A percentile compares a stretch with the other conserved stretches of the same genome.
Conservation (phyloP, 2,113 vertebrate genomes). For the Campylomormyrus tamandua region DNA sequence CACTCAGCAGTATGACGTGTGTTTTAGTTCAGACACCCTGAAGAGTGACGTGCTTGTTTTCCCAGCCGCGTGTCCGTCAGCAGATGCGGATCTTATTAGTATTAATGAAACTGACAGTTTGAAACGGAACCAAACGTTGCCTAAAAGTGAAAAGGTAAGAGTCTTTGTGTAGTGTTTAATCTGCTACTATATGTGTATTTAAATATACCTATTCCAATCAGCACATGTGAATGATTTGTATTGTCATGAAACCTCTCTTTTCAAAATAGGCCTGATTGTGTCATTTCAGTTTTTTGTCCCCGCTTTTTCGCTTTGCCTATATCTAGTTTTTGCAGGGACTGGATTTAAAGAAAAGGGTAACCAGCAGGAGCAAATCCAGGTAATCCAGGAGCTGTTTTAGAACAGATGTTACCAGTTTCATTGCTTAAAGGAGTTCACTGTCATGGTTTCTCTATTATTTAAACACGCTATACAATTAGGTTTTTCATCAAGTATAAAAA, state of each 20-base stretch:
- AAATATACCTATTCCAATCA: neutral
- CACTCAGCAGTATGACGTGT: constrained; percentile 56
- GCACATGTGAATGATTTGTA: neutral
- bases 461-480: neutral
- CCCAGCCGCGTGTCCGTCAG: constrained; percentile 30
- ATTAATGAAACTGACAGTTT: constrained; percentile 46
- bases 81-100: constrained; percentile 44
- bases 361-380: neutral
- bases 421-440: neutral
- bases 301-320: neutral
- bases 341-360: neutral
- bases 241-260: neutral
- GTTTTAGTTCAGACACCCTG: constrained; percentile 55
- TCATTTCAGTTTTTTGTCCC: neutral
- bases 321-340: neutral
- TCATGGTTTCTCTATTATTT: neutral
- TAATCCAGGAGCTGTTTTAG: neutral
- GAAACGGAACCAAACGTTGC: constrained; percentile 46
- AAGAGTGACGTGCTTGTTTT: constrained; percentile 48
- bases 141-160: constrained; percentile 48
- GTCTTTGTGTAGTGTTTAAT: neutral
- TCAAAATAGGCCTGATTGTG: neutral
- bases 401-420: neutral
- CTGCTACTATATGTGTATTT: neutral
- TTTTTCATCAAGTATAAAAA: neutral